Evolutionary conservation across 1,140 invertebrate species (phyloP).

Genomic region (Caenorhabditis brenneri): DNA sequence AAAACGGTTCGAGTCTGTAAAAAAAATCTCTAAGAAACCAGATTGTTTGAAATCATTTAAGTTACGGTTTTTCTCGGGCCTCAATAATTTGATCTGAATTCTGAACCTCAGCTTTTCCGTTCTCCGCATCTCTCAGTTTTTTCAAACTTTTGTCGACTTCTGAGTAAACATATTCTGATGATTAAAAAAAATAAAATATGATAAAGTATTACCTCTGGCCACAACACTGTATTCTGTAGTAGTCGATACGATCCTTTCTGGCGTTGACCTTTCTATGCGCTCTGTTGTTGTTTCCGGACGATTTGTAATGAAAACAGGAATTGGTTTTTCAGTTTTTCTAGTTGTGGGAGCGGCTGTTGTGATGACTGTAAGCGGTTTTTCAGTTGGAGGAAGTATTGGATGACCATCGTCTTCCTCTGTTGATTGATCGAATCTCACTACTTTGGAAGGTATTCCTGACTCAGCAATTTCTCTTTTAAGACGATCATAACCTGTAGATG

Average conservation of each 20-base stretch:
- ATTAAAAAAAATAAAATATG: background rate
- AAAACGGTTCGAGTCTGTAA: background rate
- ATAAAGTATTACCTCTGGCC: background rate
- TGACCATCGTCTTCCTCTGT: slow-evolving; percentile 44
- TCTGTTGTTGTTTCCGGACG: background rate
- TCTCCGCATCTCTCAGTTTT: slow-evolving; percentile 36
- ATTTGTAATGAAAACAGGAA: background rate
- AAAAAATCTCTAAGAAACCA: background rate
- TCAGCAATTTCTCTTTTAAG: background rate
- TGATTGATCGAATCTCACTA: slow-evolving; percentile 5
- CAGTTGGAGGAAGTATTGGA: slow-evolving; percentile 45
- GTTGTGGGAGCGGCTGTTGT: slow-evolving; percentile 26
- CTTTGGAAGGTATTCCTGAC: background rate
- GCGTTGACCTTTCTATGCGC: background rate
- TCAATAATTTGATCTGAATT: no score
- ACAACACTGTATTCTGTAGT: slow-evolving; percentile 12
- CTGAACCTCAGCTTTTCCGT: background rate
- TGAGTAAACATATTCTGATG: background rate
- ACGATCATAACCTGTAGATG: background rate
- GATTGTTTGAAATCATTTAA: background rate
- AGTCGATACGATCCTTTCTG: background rate
- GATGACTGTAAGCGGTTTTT: background rate
- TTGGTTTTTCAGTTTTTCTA: background rate
- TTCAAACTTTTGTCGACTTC: slow-evolving; percentile 40
- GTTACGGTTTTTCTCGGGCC: background rate